Evolutionary conservation across 2,113 vertebrate species (phyloP).

Genomic region (Micromys minutus): DNA sequence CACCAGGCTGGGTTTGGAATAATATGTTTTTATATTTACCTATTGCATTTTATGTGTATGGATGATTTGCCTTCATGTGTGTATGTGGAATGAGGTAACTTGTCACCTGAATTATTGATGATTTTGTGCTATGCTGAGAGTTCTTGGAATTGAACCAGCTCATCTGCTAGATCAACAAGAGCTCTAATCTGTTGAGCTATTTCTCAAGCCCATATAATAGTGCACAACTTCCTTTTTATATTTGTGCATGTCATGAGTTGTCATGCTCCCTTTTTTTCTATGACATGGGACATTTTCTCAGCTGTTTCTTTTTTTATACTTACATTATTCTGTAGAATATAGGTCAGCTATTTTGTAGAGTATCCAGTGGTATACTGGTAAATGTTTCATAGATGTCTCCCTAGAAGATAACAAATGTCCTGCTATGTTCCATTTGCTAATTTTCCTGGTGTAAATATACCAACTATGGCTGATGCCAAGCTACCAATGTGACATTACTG

Average conservation of each 20-base stretch:
- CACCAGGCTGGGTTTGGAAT: not conserved
- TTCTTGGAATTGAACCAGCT: not conserved
- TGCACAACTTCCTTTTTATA: conserved; percentile 1
- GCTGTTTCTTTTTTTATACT: conserved; percentile 1
- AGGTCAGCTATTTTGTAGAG: conserved; percentile 9
- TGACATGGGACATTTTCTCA: conserved; percentile 11
- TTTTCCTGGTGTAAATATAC: conserved; percentile 53
- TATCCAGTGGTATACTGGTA: not conserved
- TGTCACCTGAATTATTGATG: not conserved
- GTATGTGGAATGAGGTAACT: not conserved
- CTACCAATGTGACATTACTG: not conserved
- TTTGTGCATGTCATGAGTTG: not conserved
- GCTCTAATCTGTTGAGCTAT: not conserved
- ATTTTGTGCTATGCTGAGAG: not conserved
- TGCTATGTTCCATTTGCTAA: conserved; percentile 32
- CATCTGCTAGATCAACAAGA: not conserved
- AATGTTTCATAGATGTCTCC: conserved; percentile 43
- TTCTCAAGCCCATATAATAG: not conserved
- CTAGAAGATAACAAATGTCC: not conserved
- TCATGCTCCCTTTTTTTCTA: conserved; percentile 32
- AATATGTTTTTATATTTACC: not conserved
- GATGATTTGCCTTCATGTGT: not conserved
- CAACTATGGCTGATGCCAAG: not conserved
- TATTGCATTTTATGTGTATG: not conserved
- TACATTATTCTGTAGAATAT: conserved; percentile 28